A percentile compares a stretch with the other conserved stretches of the same genome.
These are phyloP conservation scores for Chaunax sp. DNA, from an alignment of 2,797 vertebrate species.

Conservation along the genomic window DNA sequence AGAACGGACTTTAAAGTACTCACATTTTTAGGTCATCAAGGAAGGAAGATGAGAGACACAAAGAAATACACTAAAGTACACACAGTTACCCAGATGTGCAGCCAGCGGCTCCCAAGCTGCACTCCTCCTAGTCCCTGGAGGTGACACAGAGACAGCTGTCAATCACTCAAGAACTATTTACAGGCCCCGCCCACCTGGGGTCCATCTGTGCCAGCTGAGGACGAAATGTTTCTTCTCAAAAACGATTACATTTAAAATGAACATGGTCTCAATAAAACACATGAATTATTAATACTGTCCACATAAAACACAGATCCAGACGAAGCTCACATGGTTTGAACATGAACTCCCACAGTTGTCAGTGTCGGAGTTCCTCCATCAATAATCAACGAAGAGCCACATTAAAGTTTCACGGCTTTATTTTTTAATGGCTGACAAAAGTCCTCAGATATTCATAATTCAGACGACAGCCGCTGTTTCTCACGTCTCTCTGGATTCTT, in stretches of 20 bases:
- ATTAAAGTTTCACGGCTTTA: constrained; percentile 83
- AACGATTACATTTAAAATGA: not conserved
- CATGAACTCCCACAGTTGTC: constrained; percentile 63
- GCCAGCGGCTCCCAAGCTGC: constrained; percentile 57
- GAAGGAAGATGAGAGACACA: too few species aligned
- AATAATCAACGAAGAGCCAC: constrained; percentile 75
- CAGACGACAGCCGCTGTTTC: constrained; percentile 78
- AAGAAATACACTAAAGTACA: too few species aligned
- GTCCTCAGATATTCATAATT: constrained; percentile 85
- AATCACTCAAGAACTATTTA: constrained; percentile 44
- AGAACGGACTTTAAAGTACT: too few species aligned
- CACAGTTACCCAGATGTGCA: constrained; percentile 52
- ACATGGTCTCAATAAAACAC: not conserved
- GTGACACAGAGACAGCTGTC: constrained; percentile 33
- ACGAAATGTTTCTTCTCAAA: not conserved
- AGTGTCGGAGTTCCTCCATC: constrained; percentile 71
- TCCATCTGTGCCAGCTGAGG: constrained; percentile 20
- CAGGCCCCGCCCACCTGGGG: constrained; percentile 49
- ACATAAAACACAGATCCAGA: constrained; percentile 3
- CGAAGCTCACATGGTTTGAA: not conserved
- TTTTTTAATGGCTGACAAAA: constrained; percentile 85
- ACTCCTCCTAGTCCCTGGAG: constrained; percentile 32
- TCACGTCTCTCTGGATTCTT: constrained; percentile 64
- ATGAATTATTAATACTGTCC: constrained; percentile 2
- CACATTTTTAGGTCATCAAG: too few species aligned